Evolutionary conservation across 2,113 vertebrate species (phyloP), one percentile per base, ranked within the genome.

Genomic region (Bostrychus sinensis): DNA sequence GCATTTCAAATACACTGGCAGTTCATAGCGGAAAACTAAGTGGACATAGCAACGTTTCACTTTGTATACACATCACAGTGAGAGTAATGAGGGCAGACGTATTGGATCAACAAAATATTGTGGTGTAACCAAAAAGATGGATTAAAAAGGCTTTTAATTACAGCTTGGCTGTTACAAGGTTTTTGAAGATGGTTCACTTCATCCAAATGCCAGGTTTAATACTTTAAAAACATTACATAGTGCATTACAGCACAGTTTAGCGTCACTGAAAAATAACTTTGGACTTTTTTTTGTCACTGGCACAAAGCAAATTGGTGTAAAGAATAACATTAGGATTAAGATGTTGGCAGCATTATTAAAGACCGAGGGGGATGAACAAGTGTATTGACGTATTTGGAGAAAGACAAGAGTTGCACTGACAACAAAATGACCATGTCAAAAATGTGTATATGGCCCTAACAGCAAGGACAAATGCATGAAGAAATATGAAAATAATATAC

Each of bases 151-250:
- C 6, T 16, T 62, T 58, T 60, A 66, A 73, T 77, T 66, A 63
- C 64, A 54, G 85, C 72, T 76, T 87, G 77, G 63, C 80, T 68
- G 82, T 77, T 72, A 71, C 10, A 25, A 61, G 46, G 59, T 75
- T 78, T 76, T 77, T 81, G 23, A 10, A 43, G 36, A 55, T 19
- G 2, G 20, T 46, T 56, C 45, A 4, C 41, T 64, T 32, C 32
- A 39, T 65, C 71, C 55, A 83, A 63, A 68, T 39, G 75, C 19
- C 53, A 62, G 26, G n/a, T 62, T 55, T 46, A 75, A 77, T 75
- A 48, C 58, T 76, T 48, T 56, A 28, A 64, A 43, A 37, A 32
- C 16, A 16, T 65, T 38, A 62, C 11, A 25, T 66, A 20, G 28
- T 39, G 22, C 32, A 39, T 53, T 53, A 72, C 36, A 7, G 20